Percentiles rank a stretch among this genome's conserved stretches.
phyloP scores from a whole-genome alignment of 2,888 invertebrate genomes.

The Drosophila mercatorum region DNA sequence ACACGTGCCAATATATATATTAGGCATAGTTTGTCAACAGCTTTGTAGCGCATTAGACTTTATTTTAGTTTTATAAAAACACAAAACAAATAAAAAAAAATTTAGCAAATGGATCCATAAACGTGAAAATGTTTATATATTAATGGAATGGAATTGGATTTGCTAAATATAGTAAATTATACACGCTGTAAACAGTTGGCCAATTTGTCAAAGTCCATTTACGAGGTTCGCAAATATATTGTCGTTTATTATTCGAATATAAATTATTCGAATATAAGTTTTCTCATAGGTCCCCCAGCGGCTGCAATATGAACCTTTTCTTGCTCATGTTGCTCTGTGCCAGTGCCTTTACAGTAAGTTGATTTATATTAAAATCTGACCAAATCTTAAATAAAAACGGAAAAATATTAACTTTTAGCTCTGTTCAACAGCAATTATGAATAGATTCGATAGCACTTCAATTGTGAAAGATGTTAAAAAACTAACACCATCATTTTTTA shows the following conservation, averaged over 20 bases:
- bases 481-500: background rate
- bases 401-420: background rate
- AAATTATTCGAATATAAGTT: too few relatives aligned
- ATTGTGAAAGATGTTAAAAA: too few relatives aligned
- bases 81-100: too few relatives aligned
- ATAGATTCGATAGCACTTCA: background rate
- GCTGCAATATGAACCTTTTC: background rate
- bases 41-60: background rate
- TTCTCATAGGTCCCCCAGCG: background rate
- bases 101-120: too few relatives aligned
- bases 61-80: too few relatives aligned
- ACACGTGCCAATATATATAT: slow-evolving; percentile 34
- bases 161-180: background rate
- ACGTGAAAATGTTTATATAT: too few relatives aligned
- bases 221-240: background rate
- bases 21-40: background rate
- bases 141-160: background rate
- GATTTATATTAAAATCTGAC: background rate
- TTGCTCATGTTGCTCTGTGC: background rate
- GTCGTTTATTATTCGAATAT: background rate
- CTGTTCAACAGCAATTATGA: background rate
- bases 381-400: background rate
- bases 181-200: background rate
- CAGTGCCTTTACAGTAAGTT: background rate
- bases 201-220: background rate